Conservation (phyloP, 2,797 vertebrate genomes). For the Rhinophrynus dorsalis region DNA sequence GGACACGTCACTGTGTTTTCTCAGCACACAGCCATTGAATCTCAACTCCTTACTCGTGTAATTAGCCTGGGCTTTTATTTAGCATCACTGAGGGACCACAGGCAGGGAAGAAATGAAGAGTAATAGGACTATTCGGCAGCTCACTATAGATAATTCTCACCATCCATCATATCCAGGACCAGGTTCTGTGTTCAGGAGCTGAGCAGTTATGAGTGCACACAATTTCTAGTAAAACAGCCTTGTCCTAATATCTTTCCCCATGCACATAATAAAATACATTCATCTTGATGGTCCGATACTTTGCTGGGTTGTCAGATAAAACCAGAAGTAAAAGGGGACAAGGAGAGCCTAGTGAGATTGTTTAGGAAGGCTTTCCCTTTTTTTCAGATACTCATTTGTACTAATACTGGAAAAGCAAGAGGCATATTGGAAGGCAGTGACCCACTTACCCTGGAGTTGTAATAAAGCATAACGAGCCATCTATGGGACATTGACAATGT, state of each 20-base stretch:
- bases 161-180: conserved; percentile 55
- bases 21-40: background rate
- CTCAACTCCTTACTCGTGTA: conserved; percentile 35
- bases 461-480: background rate
- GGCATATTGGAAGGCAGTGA: background rate
- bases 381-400: conserved; percentile 19
- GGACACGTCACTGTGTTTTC: background rate
- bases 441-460: background rate
- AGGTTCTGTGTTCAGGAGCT: conserved; percentile 22
- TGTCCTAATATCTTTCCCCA: conserved; percentile 5
- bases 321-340: conserved; percentile 15
- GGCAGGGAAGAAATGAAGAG: conserved; percentile 60
- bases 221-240: conserved; percentile 45
- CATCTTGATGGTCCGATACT: conserved; percentile 32
- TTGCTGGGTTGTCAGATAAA: conserved; percentile 27
- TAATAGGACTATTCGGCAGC: conserved; percentile 58
- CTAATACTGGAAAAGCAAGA: conserved; percentile 17
- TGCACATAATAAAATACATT: conserved; percentile 44
- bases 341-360: conserved; percentile 8
- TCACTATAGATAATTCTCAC: conserved; percentile 52
- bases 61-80: conserved; percentile 45
- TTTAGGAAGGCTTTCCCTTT: background rate
- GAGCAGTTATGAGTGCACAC: conserved; percentile 19
- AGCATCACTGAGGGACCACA: conserved; percentile 26
- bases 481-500: background rate